A percentile compares a stretch with the other conserved stretches of the same genome.
These are phyloP conservation scores for Babylonia areolata DNA, from an alignment of 1,140 invertebrate species.

Conservation along the genomic window DNA sequence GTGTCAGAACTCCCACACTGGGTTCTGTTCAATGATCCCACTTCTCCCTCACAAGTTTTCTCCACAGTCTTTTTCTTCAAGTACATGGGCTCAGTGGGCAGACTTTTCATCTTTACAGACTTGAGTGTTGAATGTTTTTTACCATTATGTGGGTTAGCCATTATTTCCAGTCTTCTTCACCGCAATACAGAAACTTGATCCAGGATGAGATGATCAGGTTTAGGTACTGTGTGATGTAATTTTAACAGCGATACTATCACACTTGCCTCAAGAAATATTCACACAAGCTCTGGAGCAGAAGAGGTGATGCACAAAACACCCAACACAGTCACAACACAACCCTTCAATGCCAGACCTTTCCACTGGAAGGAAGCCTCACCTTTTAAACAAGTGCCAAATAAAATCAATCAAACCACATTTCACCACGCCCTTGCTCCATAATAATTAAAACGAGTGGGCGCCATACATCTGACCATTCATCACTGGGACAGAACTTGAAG, in stretches of 20 bases:
- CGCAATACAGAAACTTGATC: not conserved
- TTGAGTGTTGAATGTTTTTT: not conserved
- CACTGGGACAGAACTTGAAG: not conserved
- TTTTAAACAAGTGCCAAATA: not conserved
- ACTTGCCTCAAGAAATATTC: not conserved
- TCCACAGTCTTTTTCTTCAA: not conserved
- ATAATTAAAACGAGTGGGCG: not conserved
- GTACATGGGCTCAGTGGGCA: not conserved
- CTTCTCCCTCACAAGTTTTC: not conserved
- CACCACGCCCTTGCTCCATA: not conserved
- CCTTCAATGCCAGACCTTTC: not conserved
- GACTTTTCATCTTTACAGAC: not conserved
- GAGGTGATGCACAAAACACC: not conserved
- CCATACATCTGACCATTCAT: not conserved
- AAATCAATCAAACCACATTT: not conserved
- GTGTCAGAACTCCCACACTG: not conserved
- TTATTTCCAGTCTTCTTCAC: not conserved
- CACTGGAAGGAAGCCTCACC: not conserved
- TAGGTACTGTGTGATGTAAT: not conserved
- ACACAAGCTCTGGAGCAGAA: not conserved
- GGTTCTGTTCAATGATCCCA: not conserved
- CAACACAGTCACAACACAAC: not conserved
- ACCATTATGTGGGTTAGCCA: not conserved
- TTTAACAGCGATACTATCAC: not conserved
- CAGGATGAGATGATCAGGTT: not conserved